phyloP scores from a whole-genome alignment of 1,140 invertebrate genomes.

The Ruditapes philippinarum region DNA sequence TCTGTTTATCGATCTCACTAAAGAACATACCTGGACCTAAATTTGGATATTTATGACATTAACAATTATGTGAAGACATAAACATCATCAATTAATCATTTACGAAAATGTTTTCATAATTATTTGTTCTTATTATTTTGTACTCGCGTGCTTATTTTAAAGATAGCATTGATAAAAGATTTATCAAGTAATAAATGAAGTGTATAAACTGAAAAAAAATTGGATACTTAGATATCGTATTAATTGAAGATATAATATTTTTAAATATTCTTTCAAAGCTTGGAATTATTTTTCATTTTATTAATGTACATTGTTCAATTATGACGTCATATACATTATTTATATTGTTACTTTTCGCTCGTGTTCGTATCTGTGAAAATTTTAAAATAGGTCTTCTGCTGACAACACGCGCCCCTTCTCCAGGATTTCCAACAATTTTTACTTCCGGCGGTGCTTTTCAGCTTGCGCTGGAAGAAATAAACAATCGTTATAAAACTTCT shows the following conservation, averaged over 20 bases:
- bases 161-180: no score
- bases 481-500: neutral
- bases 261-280: neutral
- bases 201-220: neutral
- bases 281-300: neutral
- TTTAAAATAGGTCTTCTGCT: constrained; percentile 52
- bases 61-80: neutral
- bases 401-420: neutral
- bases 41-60: constrained; percentile 10
- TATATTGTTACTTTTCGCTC: constrained; percentile 41
- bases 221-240: neutral
- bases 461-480: constrained; percentile 43
- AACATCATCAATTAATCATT: neutral
- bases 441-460: constrained; percentile 44
- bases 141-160: no score
- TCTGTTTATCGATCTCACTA: neutral
- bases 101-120: no score
- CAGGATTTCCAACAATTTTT: constrained; percentile 32
- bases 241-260: neutral
- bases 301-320: no score
- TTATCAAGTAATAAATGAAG: neutral
- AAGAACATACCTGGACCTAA: neutral
- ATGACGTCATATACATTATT: constrained; percentile 41
- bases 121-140: no score
- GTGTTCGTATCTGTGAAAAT: neutral